A percentile compares a stretch with the other conserved stretches of the same genome.
These are phyloP conservation scores for Stenodera caucasica DNA, from an alignment of 2,888 invertebrate species.

Conservation along the genomic window DNA sequence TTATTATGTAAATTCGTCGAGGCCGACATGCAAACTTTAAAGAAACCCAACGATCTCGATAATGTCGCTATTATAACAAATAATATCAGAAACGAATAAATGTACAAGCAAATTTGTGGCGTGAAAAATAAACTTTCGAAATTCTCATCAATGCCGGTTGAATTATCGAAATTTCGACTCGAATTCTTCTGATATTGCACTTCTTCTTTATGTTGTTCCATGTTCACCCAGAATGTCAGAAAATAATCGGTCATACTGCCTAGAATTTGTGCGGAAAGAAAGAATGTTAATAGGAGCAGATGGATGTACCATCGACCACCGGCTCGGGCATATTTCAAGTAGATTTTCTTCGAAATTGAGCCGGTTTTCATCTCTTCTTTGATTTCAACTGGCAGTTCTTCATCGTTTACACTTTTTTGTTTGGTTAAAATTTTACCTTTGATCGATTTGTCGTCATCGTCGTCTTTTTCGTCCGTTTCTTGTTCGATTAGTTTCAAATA, in stretches of 20 bases:
- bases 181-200: not conserved
- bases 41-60: constrained; percentile 68
- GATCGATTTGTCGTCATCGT: constrained; percentile 48
- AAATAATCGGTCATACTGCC: constrained; percentile 80
- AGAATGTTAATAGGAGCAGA: constrained; percentile 62
- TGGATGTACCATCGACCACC: constrained; percentile 69
- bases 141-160: not conserved
- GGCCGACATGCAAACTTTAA: constrained; percentile 73
- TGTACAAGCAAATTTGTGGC: constrained; percentile 39
- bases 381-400: constrained; percentile 42
- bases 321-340: constrained; percentile 70
- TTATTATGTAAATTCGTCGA: constrained; percentile 73
- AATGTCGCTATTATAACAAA: constrained; percentile 63
- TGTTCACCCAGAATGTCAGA: constrained; percentile 66
- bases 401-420: not conserved
- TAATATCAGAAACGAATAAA: constrained; percentile 63
- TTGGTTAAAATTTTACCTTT: constrained; percentile 12
- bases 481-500: constrained; percentile 61
- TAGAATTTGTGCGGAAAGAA: constrained; percentile 67
- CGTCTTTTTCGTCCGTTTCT: constrained; percentile 44
- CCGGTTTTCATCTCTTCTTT: constrained; percentile 67
- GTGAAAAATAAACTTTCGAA: constrained; percentile 23
- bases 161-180: constrained; percentile 9
- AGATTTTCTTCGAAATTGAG: constrained; percentile 56
- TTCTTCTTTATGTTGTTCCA: constrained; percentile 33